Evolutionary conservation across 2,797 vertebrate species (phyloP).

Genomic region (Coendou prehensilis): DNA sequence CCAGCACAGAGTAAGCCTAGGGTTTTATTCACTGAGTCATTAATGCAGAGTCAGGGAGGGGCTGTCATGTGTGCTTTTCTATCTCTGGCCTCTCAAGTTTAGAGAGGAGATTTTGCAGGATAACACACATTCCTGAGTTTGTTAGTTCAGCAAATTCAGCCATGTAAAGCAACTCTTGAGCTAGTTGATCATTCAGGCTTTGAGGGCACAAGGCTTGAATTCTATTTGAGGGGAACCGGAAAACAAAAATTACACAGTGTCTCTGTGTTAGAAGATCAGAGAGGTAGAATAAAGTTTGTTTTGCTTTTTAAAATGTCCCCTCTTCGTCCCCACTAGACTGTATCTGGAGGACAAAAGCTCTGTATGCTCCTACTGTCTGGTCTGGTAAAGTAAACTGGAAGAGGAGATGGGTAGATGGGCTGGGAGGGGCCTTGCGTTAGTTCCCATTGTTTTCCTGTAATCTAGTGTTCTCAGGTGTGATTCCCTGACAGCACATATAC

Average conservation of each 20-base stretch:
- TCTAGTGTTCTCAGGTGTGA: not conserved
- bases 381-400: not conserved
- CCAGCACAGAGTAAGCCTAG: not conserved
- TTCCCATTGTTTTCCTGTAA: not conserved
- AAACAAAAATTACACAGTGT: not conserved
- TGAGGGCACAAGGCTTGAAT: not conserved
- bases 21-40: not conserved
- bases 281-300: not conserved
- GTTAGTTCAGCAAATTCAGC: conserved; percentile 2
- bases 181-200: not conserved
- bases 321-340: not conserved
- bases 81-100: conserved; percentile 17
- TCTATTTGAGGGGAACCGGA: not conserved
- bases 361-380: not conserved
- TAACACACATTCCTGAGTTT: conserved; percentile 48
- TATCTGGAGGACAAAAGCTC: not conserved
- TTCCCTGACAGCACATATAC: not conserved
- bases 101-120: not conserved
- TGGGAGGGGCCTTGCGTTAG: not conserved
- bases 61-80: not conserved
- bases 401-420: too few species aligned
- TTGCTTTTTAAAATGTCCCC: not conserved
- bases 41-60: not conserved
- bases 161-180: not conserved
- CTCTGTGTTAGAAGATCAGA: not conserved